Percentiles rank a stretch among this genome's conserved stretches.
These are phyloP conservation scores for Platycheirus albimanus DNA, from an alignment of 2,888 invertebrate species.

Conservation along the genomic window DNA sequence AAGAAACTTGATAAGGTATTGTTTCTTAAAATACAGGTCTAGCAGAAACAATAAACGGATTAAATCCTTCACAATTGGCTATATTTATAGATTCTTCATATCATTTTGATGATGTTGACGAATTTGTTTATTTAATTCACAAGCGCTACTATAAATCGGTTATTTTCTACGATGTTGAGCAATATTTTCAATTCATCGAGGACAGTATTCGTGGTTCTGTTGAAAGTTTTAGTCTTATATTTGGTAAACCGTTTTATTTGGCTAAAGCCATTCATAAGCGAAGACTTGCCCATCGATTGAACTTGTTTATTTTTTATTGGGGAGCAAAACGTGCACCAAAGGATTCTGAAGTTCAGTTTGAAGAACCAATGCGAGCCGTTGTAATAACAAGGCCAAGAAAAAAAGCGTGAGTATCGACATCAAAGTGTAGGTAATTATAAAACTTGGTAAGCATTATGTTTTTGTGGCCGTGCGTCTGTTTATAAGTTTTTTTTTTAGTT, in stretches of 20 bases:
- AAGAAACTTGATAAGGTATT: neutral
- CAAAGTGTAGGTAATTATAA: no score
- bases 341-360: slow-evolving; percentile 77
- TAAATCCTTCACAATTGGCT: slow-evolving; percentile 78
- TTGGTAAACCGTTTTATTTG: slow-evolving; percentile 79
- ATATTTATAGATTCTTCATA: slow-evolving; percentile 76
- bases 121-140: slow-evolving; percentile 80
- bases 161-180: slow-evolving; percentile 79
- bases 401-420: slow-evolving; percentile 78
- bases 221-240: slow-evolving; percentile 81
- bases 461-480: no score
- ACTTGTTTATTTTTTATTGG: slow-evolving; percentile 88
- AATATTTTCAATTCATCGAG: slow-evolving; percentile 80
- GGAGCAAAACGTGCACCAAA: slow-evolving; percentile 84
- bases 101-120: slow-evolving; percentile 78
- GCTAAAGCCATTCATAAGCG: slow-evolving; percentile 78
- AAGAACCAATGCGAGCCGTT: slow-evolving; percentile 84
- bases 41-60: slow-evolving; percentile 80
- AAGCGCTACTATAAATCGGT: slow-evolving; percentile 78
- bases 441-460: no score
- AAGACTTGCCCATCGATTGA: slow-evolving; percentile 79
- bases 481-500: no score
- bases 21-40: slow-evolving; percentile 76
- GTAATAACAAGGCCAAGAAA: slow-evolving; percentile 85
- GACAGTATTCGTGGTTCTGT: slow-evolving; percentile 78